Base-by-base conservation (phyloP, 2,888 invertebrate species). In the Fissipunctia ypsillon region DNA sequence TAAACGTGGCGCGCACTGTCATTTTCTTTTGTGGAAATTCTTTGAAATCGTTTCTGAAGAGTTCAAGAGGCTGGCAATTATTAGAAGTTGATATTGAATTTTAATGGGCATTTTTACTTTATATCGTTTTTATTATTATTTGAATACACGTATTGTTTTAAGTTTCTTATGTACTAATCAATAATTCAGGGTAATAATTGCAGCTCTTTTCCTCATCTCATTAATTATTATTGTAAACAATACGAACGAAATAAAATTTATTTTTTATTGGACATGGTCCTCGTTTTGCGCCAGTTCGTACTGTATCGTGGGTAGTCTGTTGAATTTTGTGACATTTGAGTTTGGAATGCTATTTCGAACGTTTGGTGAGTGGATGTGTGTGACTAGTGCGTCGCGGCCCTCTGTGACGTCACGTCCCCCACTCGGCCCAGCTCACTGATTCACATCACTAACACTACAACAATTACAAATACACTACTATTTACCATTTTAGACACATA, bases 391-490 rank as follows among this genome's bases (percentile, higher is more conserved):
- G 93, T 93, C 94, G 94, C 94, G 93, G 91, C 91, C 92, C 80
- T 87, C 90, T 86, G 86, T 91, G 88, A 85, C 91, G 87, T 88
- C 87, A 86, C 89, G 88, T 87, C 87, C 90, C 86, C 84, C 78
- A 78, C 81, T 76, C 87, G 89, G 89, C 88, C 91, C 91, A 91
- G 90, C 91, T 92, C 91, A 91, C 92, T 87, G 87, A 80, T 92
- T 93, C 93, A 94, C 93, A 92, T 95, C 93, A 93, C 95, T 95
- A 95, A 93, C 87, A 92, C 95, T 95, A 96, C 95, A 95, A 95
- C 96, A 95, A 95, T 95, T 95, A 95, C 95, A 95, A 94, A 94
- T 95, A 95, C 94, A 94, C 95, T 95, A 96, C 95, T 94, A 93
- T 95, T 93, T 95, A 95, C 93, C 95, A 93, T 95, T 94, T 94